Conservation (phyloP, 2,888 invertebrate genomes). For the Diarsia brunnea region DNA sequence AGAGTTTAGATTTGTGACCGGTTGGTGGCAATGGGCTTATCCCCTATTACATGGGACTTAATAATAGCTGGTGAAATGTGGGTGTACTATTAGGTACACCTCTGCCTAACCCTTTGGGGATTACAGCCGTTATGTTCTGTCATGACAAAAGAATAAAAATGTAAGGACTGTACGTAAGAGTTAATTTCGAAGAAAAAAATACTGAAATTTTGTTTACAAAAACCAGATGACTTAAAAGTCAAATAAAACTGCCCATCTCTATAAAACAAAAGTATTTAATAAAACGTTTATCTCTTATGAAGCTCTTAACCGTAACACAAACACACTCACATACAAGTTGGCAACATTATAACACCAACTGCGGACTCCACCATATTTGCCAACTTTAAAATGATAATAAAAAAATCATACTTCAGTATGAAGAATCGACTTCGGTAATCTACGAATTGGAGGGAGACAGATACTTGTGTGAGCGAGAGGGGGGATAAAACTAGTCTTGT, state of each 20-base stretch:
- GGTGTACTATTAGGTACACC: too few species aligned
- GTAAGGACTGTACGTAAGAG: too few species aligned
- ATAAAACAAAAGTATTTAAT: conserved; percentile 55
- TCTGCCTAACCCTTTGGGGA: too few species aligned
- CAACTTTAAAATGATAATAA: conserved; percentile 83
- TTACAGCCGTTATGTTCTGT: too few species aligned
- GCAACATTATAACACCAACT: conserved; percentile 74
- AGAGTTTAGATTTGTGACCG: too few species aligned
- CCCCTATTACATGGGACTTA: too few species aligned
- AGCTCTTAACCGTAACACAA: conserved; percentile 63
- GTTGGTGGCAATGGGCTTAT: too few species aligned
- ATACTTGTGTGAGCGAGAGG: conserved; percentile 49
- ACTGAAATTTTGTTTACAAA: background rate
- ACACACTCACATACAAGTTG: conserved; percentile 73
- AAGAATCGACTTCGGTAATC: conserved; percentile 84
- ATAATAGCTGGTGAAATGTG: too few species aligned
- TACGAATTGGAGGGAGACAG: conserved; percentile 78
- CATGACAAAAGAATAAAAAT: too few species aligned
- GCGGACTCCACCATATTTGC: conserved; percentile 73
- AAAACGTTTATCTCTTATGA: conserved; percentile 60
- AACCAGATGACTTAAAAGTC: background rate
- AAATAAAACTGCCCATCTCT: conserved; percentile 32
- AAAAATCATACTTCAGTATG: conserved; percentile 84
- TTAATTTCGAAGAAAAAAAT: background rate
- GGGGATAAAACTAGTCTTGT: conserved; percentile 23